Percentiles rank a stretch among this genome's conserved stretches.
These are phyloP conservation scores for Pegea sp. DNA, from an alignment of 23 tunicate species.

Conservation along the genomic window DNA sequence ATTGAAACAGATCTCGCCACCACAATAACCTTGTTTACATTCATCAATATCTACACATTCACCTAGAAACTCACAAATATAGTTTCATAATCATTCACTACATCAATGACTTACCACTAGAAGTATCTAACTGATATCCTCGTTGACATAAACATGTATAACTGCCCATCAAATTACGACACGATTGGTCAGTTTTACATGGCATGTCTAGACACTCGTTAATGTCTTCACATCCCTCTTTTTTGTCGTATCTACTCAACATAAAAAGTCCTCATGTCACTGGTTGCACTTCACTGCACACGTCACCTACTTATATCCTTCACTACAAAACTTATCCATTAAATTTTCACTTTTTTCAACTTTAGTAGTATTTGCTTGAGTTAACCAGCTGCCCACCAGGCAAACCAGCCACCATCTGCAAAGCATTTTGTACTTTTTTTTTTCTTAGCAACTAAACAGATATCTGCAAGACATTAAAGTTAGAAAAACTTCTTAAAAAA, in stretches of 20 bases:
- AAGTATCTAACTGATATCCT: slow-evolving; percentile 18
- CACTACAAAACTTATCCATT: no score
- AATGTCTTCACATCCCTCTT: slow-evolving; percentile 43
- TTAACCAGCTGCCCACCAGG: no score
- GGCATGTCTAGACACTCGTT: slow-evolving; percentile 69
- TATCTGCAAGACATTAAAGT: no score
- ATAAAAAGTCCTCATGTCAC: no score
- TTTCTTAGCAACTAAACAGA: no score
- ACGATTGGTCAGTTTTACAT: slow-evolving; percentile 40
- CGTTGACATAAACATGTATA: slow-evolving; percentile 32
- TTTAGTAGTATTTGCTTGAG: no score
- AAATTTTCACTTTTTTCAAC: no score
- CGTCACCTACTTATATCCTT: no score
- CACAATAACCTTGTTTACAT: slow-evolving; percentile 59
- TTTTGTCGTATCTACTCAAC: slow-evolving; percentile 35
- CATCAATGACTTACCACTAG: not conserved
- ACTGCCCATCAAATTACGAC: slow-evolving; percentile 60
- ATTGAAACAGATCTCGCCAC: slow-evolving; percentile 57
- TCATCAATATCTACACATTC: slow-evolving; percentile 54
- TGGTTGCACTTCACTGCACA: no score
- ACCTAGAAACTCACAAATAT: slow-evolving; percentile 10
- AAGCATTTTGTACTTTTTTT: no score
- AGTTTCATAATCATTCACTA: not conserved
- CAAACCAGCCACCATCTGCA: no score
- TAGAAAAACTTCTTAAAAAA: no score